Percentiles rank a stretch among this genome's conserved stretches.
phyloP scores from a whole-genome alignment of 2,113 vertebrate species.

The Salvelinus namaycush region DNA sequence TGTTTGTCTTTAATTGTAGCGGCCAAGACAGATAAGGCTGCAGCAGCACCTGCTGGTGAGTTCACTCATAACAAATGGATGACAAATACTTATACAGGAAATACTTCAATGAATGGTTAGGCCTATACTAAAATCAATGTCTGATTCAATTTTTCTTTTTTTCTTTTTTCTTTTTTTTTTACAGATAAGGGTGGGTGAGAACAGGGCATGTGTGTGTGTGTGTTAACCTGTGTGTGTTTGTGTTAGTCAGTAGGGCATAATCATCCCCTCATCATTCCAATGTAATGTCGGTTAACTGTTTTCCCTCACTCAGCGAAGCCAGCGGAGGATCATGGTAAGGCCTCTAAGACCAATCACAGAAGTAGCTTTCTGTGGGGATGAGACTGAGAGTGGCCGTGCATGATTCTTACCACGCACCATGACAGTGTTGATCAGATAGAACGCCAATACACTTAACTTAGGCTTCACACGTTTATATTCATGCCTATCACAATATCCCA shows the following conservation, averaged over 20 bases:
- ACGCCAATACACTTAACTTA: not conserved
- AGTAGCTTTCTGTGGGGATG: conserved; percentile 57
- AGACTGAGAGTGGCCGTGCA: conserved; percentile 55
- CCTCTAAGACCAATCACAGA: conserved; percentile 49
- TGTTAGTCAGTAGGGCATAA: not conserved
- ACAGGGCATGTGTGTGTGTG: conserved; percentile 13
- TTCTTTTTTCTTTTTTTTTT: conserved; percentile 21
- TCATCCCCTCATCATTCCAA: not conserved
- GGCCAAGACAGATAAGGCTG: conserved; percentile 54
- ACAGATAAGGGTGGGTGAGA: conserved; percentile 55
- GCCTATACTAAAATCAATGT: not conserved
- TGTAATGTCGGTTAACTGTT: conserved; percentile 36
- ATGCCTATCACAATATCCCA: not conserved
- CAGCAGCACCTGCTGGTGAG: conserved; percentile 76
- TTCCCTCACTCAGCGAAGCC: conserved; percentile 51
- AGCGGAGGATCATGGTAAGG: conserved; percentile 64
- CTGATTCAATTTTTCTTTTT: conserved; percentile 7
- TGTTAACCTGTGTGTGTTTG: conserved; percentile 13
- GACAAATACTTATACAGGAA: not conserved
- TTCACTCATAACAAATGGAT: conserved; percentile 18
- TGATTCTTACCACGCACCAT: conserved; percentile 21
- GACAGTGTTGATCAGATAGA: not conserved
- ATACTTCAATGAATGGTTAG: not conserved
- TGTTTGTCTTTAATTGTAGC: conserved; percentile 65
- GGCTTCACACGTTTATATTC: not conserved